Base-by-base conservation (phyloP, 2,888 invertebrate genomes). In the Drosophila hamatofila region DNA sequence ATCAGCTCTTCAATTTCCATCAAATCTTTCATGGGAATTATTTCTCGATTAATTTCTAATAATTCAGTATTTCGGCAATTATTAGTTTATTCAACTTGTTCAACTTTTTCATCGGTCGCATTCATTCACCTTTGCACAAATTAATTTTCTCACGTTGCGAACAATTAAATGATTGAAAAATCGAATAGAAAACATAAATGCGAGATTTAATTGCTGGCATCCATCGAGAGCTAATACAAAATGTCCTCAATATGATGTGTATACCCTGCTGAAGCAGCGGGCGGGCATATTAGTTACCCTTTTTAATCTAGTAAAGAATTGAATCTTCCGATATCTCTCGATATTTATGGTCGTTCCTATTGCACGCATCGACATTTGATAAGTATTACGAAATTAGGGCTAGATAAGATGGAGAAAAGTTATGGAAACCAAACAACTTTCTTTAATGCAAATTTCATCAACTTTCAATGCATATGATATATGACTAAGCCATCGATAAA, bases 131-230 rank as follows among this genome's bases (percentile, higher is more conserved):
- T 61, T 39, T 66, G 35, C 35, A 41, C 39, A 78, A 74, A 77
- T 83, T 62, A 56, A 72, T 78, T 87, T 88, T 89, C 90, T 85
- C 88, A 88, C 88, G 88, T 78, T 83, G 64, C 75, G 59, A 42
- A 42, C 56, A 78, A 85, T 88, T 88, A 85, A 85, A 75, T 88
- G 73, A 77, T 80, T 80, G 80, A 82, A 71, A 80, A 85, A 58
- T 71, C 66, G 54, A 67, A 61, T 23, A 52, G 59, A 51, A 49
- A 21, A 42, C 3, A 42, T 0, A 44, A 7, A 42, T 6, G 21
- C 14, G 12, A 44, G 23, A 63, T 63, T 76, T 76, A 75, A 83
- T 86, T 72, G 87, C 54, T 78, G 59, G 52, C 73, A 71, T 58
- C 66, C 64, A 69, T 74, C 74, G 51, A 59, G 51, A 66, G 88